Percentiles rank a stretch among this genome's conserved stretches.
phyloP scores from a whole-genome alignment of 2,113 vertebrate genomes.

The Ahaetulla prasina region DNA sequence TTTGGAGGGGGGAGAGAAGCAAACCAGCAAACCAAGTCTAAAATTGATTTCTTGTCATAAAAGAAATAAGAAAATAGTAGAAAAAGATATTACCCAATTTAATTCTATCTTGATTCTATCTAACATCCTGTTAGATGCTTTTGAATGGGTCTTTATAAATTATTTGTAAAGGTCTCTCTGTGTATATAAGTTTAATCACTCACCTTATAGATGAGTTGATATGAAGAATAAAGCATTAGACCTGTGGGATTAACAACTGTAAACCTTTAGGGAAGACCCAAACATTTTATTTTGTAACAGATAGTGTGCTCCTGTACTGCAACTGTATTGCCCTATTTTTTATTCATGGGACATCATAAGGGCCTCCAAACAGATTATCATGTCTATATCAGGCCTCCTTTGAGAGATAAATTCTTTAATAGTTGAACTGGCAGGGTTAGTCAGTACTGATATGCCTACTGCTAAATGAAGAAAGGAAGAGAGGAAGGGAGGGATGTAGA shows the following conservation, averaged over 20 bases:
- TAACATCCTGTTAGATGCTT: conserved; percentile 54
- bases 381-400: conserved; percentile 83
- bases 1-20: not conserved
- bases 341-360: conserved; percentile 81
- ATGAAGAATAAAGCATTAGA: conserved; percentile 61
- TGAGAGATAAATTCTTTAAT: conserved; percentile 86
- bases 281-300: conserved; percentile 73
- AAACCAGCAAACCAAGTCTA: not conserved
- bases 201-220: conserved; percentile 61
- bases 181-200: conserved; percentile 60
- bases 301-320: conserved; percentile 78
- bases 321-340: conserved; percentile 80
- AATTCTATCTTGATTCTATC: not conserved
- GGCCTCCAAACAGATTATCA: conserved; percentile 85
- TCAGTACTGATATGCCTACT: conserved; percentile 63
- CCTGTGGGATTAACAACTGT: conserved; percentile 69
- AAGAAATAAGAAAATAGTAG: not conserved
- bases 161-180: conserved; percentile 53
- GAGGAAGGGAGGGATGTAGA: conserved; percentile 41
- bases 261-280: conserved; percentile 63
- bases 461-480: conserved; percentile 47
- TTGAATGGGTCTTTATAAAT: conserved; percentile 68
- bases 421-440: conserved; percentile 75
- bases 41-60: not conserved
- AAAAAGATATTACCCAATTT: not conserved